Base-by-base conservation (phyloP, 2,888 invertebrate species). In the Crepidodera aurea region DNA sequence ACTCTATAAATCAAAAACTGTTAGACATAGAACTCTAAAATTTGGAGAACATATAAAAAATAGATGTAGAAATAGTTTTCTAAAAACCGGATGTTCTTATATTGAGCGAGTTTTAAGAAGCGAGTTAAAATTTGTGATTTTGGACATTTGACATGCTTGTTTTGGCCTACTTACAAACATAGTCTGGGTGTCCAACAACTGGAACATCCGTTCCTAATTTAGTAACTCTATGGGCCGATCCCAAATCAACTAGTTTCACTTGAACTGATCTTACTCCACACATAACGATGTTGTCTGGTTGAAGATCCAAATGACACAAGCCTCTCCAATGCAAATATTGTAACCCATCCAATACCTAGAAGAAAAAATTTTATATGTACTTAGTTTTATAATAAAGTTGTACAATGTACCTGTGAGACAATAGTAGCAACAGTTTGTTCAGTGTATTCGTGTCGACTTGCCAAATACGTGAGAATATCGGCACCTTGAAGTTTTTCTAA, bases 301-400 rank as follows among this genome's bases (percentile, higher is more conserved):
- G 94, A 50, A 97, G 83, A 79, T 96, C 92, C 65, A 96, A 82
- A 79, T 96, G 94, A 71, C 92, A 92, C 70, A 90, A 88, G 1
- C 96, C 96, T 73, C 94, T 86, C 92, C 96, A 96, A 81, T 98
- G 98, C 37, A 99, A 83, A 80, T 96, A 98, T 81, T 97, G 96
- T 0, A 98, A 83, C 0, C 90, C 97, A 75, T 96, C 94, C 59
- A 96, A 82, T 0, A 95, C 83, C 84, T 86, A 37, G n/a, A 29
- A 62, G 7, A 32, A 48, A 4, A 37, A 60, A 50, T 29, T 25
- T 27, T 29, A 22, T 13, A 16, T 4, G n/a, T 8, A 19, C 5
- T 16, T 22, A 19, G 3, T 42, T 18, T 42, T 8, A 19, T 8
- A 42, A 15, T 1, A 40, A 13, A 15, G 13, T 42, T 5, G 13